Conservation (phyloP, 2,797 vertebrate species). For the Australoheros facetus region DNA sequence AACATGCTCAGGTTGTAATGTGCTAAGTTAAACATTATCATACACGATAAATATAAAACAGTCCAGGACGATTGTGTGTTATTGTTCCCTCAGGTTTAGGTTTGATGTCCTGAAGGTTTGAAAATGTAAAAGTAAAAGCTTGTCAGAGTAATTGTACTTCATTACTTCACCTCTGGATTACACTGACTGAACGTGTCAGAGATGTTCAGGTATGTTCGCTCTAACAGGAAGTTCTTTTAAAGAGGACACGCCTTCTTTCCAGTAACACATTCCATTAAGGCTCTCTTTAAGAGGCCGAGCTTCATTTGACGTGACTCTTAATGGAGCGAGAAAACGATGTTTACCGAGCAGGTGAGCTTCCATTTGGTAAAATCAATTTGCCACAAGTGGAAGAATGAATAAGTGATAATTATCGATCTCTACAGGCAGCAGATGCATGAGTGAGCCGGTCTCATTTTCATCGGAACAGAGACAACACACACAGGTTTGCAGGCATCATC, state of each 20-base stretch:
- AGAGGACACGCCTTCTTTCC: background rate
- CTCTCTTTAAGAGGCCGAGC: background rate
- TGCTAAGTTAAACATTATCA: background rate
- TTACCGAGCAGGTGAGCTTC: background rate
- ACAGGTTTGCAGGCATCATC: background rate
- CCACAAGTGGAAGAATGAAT: background rate
- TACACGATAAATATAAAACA: background rate
- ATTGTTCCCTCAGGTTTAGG: no score
- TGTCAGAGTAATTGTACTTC: no score
- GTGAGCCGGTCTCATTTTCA: background rate
- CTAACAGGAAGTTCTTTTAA: background rate
- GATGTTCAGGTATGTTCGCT: background rate
- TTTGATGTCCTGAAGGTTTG: no score
- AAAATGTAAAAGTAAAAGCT: no score
- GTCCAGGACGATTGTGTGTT: no score
- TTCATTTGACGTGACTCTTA: fast-evolving
- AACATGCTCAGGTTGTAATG: background rate
- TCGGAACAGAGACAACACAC: background rate
- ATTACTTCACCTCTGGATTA: no score
- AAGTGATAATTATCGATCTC: background rate
- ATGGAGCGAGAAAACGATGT: background rate
- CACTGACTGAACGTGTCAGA: background rate
- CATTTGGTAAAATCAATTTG: background rate
- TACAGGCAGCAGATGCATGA: background rate
- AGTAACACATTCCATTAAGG: background rate